Conservation (phyloP, 1,140 invertebrate genomes). For the Dryas iulia region DNA sequence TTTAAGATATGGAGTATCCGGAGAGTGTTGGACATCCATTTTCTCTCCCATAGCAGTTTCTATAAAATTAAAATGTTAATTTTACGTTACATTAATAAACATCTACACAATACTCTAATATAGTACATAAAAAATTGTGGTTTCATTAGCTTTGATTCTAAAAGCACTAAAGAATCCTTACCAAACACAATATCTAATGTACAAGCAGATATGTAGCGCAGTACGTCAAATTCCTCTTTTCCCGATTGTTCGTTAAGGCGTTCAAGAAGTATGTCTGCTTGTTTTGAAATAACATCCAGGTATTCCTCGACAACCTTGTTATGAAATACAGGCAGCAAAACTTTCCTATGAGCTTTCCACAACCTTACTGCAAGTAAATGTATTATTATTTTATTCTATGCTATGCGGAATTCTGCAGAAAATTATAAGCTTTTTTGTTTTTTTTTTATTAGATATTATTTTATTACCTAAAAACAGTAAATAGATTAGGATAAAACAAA, state of each 20-base stretch:
- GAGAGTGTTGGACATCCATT: slow-evolving; percentile 62
- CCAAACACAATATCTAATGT: slow-evolving; percentile 89
- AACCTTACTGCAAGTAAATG: slow-evolving; percentile 78
- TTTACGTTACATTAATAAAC: neutral
- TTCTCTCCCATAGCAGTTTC: slow-evolving; percentile 65
- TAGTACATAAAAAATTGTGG: too few species aligned
- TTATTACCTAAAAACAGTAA: too few species aligned
- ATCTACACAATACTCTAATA: too few species aligned
- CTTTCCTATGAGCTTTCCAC: slow-evolving; percentile 85
- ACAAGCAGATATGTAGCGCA: slow-evolving; percentile 84
- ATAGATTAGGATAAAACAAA: too few species aligned
- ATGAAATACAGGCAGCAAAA: slow-evolving; percentile 89
- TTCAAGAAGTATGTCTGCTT: slow-evolving; percentile 82
- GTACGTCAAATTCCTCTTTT: slow-evolving; percentile 81
- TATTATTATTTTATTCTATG: neutral
- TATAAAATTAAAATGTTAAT: slow-evolving; percentile 9
- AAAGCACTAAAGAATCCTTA: slow-evolving; percentile 46
- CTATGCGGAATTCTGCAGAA: too few species aligned
- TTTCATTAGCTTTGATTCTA: too few species aligned
- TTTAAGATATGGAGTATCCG: slow-evolving; percentile 58
- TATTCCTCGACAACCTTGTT: slow-evolving; percentile 88
- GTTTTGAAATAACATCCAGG: slow-evolving; percentile 85
- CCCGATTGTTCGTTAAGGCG: slow-evolving; percentile 76
- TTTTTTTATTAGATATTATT: too few species aligned
- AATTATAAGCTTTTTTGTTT: too few species aligned